phyloP scores from a whole-genome alignment of 1,140 invertebrate species.

The Theocolax elegans region DNA sequence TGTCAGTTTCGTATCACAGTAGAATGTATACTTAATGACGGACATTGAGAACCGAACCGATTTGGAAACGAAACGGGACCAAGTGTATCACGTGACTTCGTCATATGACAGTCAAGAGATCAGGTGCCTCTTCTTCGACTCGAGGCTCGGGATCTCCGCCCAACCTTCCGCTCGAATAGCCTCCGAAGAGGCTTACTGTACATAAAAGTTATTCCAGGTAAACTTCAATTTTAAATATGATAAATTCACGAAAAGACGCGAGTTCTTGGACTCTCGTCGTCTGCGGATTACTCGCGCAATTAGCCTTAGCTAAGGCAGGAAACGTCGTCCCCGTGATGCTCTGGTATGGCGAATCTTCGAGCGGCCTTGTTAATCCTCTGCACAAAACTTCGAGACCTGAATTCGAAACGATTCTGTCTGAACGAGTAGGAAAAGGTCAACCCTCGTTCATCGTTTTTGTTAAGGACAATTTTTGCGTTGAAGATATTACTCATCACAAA shows the following conservation, averaged over 20 bases:
- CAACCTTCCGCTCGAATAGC: too few relatives aligned
- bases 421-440: conserved; percentile 43
- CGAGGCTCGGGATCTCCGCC: neutral
- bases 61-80: too few relatives aligned
- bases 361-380: conserved; percentile 49
- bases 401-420: conserved; percentile 47
- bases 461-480: conserved; percentile 55
- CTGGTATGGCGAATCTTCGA: conserved; percentile 48
- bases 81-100: conserved; percentile 10
- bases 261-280: neutral
- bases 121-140: neutral
- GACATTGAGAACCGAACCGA: too few relatives aligned
- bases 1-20: too few relatives aligned
- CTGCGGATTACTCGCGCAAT: conserved; percentile 61
- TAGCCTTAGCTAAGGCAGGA: conserved; percentile 54
- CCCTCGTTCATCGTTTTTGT: conserved; percentile 52
- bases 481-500: conserved; percentile 56
- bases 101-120: conserved; percentile 23
- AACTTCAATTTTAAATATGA: neutral
- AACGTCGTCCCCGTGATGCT: conserved; percentile 54
- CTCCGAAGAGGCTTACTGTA: too few relatives aligned
- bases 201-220: too few relatives aligned
- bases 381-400: conserved; percentile 48
- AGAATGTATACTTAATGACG: too few relatives aligned
- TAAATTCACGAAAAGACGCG: neutral